Evolutionary conservation across 2,797 vertebrate genomes (phyloP).

Genomic region (Macrochelys suwanniensis): DNA sequence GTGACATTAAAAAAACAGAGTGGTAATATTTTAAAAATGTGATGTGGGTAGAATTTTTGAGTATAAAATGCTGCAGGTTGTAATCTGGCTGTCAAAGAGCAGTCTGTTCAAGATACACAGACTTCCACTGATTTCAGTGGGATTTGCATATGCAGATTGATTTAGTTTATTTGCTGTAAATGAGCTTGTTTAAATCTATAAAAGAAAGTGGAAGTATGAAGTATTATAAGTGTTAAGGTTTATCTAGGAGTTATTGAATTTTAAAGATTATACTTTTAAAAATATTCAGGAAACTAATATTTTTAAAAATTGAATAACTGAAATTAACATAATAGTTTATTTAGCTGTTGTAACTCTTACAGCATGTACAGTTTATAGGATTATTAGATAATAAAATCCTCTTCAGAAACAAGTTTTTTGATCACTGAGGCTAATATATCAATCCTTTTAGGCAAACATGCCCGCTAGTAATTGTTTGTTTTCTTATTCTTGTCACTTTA

Average conservation of each 20-base stretch:
- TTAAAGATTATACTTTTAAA: neutral
- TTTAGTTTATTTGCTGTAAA: neutral
- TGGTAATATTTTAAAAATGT: neutral
- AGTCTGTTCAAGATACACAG: neutral
- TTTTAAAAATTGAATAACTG: neutral
- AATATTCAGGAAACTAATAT: neutral
- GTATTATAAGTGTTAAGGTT: neutral
- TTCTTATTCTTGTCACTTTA: conserved; percentile 13
- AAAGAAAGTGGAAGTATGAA: neutral
- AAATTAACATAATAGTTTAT: neutral
- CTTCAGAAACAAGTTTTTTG: conserved; percentile 25
- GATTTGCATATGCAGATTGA: neutral
- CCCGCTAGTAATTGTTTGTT: conserved; percentile 41
- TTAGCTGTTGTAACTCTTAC: neutral
- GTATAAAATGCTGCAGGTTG: neutral
- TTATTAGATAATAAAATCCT: conserved; percentile 10
- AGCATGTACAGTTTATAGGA: neutral
- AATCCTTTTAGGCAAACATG: conserved; percentile 12
- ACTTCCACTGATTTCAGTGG: neutral
- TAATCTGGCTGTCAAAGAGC: neutral
- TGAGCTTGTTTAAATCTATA: neutral
- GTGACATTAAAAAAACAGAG: neutral
- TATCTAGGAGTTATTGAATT: neutral
- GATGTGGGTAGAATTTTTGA: neutral
- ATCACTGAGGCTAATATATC: conserved; percentile 48